phyloP scores from a whole-genome alignment of 2,797 vertebrate genomes.

The Varecia variegata region DNA sequence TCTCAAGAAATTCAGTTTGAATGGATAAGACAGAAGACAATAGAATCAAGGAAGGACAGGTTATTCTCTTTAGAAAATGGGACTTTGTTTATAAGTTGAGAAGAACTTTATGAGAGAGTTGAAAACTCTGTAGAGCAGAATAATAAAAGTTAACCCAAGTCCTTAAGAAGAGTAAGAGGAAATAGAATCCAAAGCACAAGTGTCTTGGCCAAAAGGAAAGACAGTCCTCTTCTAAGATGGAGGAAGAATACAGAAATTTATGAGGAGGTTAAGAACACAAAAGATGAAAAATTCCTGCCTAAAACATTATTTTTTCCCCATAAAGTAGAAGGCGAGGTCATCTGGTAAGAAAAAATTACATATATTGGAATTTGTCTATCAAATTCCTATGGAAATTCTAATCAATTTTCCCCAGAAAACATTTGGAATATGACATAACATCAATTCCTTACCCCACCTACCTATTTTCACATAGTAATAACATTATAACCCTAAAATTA shows the following conservation, averaged over 20 bases:
- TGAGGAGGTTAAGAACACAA: background rate
- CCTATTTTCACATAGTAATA: background rate
- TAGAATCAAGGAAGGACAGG: background rate
- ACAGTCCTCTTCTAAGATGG: background rate
- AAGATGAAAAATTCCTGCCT: background rate
- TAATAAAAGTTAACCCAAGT: background rate
- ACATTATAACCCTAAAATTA: background rate
- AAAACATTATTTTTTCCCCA: background rate
- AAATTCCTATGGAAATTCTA: constrained; percentile 3
- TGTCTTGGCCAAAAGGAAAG: background rate
- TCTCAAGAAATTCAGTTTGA: background rate
- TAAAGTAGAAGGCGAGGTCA: background rate
- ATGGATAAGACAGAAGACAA: background rate
- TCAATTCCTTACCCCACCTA: background rate
- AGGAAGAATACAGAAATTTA: background rate
- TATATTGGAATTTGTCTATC: background rate
- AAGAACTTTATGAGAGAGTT: background rate
- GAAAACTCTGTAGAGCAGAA: background rate
- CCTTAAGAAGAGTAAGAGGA: background rate
- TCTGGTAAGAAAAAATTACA: background rate
- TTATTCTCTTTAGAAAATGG: constrained; percentile 6
- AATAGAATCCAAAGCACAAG: constrained; percentile 8
- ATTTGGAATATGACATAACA: background rate
- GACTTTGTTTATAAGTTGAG: background rate
- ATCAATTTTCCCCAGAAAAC: background rate